These are phyloP conservation scores for Eupithecia pulchellata DNA, from an alignment of 2,888 invertebrate genomes.

Conservation along the genomic window DNA sequence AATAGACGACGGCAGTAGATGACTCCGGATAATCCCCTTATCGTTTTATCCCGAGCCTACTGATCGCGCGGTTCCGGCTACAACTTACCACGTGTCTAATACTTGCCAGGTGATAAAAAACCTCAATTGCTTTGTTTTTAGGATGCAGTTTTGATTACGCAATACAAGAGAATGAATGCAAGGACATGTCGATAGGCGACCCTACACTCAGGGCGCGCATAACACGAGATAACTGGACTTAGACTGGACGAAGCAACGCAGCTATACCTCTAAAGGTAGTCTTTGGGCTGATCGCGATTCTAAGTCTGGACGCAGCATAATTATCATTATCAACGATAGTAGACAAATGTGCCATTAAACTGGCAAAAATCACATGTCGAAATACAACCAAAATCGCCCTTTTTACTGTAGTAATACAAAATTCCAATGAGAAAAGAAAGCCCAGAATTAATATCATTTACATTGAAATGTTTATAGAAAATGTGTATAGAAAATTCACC, in stretches of 20 bases:
- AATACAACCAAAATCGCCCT: neutral
- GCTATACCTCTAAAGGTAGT: too few species aligned
- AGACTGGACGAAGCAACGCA: too few species aligned
- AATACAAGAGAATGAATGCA: too few species aligned
- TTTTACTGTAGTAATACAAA: neutral
- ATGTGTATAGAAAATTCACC: too few species aligned
- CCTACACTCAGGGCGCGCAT: neutral
- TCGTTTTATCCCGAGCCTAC: slow-evolving; percentile 59
- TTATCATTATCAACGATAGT: too few species aligned
- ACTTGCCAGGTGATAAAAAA: slow-evolving; percentile 1
- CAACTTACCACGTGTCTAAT: slow-evolving; percentile 9
- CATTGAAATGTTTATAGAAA: neutral
- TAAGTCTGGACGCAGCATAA: neutral
- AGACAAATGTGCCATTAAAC: neutral
- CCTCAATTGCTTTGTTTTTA: neutral
- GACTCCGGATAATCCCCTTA: slow-evolving; percentile 66
- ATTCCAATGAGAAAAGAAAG: too few species aligned
- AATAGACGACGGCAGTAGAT: slow-evolving; percentile 56
- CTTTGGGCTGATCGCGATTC: neutral
- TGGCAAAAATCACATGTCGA: neutral
- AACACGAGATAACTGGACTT: too few species aligned
- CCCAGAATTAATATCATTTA: neutral
- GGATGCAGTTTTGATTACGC: neutral
- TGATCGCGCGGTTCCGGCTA: slow-evolving; percentile 47
- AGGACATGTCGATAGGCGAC: neutral